These are phyloP conservation scores for Maniola hyperantus DNA, from an alignment of 2,888 invertebrate species.

Conservation along the genomic window DNA sequence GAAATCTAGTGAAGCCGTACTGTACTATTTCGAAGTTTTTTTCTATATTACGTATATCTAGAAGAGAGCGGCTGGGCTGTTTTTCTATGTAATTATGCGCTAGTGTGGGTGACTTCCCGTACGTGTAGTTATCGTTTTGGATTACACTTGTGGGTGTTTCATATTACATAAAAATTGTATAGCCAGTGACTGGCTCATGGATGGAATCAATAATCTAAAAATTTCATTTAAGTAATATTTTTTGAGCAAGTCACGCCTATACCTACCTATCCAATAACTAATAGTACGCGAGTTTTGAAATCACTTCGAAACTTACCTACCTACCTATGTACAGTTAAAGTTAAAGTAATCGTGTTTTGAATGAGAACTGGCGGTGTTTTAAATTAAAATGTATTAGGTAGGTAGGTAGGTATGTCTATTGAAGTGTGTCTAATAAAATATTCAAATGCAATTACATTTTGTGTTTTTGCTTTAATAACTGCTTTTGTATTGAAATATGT, in stretches of 20 bases:
- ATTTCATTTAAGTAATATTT: constrained; percentile 70
- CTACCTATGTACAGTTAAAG: constrained; percentile 26
- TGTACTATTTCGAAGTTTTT: constrained; percentile 77
- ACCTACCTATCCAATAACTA: background rate
- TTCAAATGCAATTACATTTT: constrained; percentile 25
- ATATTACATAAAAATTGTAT: constrained; percentile 75
- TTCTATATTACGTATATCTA: constrained; percentile 67
- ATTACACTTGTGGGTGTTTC: constrained; percentile 59
- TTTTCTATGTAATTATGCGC: constrained; percentile 73
- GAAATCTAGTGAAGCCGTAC: constrained; percentile 71
- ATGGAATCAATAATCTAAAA: constrained; percentile 76
- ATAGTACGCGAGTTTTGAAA: constrained; percentile 35
- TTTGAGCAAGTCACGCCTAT: constrained; percentile 53
- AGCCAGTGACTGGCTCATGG: constrained; percentile 58
- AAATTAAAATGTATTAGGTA: constrained; percentile 15
- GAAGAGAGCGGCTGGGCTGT: constrained; percentile 74
- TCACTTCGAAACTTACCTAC: constrained; percentile 29
- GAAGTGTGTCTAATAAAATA: constrained; percentile 27
- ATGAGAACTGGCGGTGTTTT: constrained; percentile 37
- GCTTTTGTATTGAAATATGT: background rate
- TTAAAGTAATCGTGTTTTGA: constrained; percentile 34
- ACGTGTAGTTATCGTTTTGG: constrained; percentile 69
- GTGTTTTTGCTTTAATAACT: constrained; percentile 22
- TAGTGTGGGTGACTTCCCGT: constrained; percentile 73
- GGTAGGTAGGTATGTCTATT: too few species aligned